Evolutionary conservation across 2,888 invertebrate species (phyloP), one percentile per base, ranked within the genome.

Genomic region (Esperia sulphurella): DNA sequence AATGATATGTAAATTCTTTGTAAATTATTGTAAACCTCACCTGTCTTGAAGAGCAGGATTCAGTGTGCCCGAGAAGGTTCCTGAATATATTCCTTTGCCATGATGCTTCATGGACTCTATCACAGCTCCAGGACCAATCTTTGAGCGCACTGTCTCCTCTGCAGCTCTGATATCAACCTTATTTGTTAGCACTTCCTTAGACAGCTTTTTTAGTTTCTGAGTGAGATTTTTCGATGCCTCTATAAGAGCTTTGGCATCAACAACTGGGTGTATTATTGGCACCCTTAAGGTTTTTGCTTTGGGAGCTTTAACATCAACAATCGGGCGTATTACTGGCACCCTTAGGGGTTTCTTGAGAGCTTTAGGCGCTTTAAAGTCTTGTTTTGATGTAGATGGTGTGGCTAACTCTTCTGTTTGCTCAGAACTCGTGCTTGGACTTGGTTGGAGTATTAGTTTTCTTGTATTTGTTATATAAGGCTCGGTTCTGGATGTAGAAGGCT

Each of bases 31-130:
- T 40, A 41, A 14, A 33, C 39, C 56, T 73, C 58, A 90, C 74
- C 94, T 94, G 83, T 98, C 98, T 85, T 98, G 98, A 43, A 97
- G 91, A 41, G 97, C 96, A 46, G 97, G 98, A 82, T 97, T 98
- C 46, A 98, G 81, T 13, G 97, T 98, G 46, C 98, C 98, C 72
- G 97, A 97, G 83, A 98, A 98, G 53, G 98, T 98, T 57, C 98
- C 98, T 10, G 97, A 98, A 86, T 97, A 98, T 55, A 98, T 96
- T 64, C 97, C 98, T 80, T 96, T 96, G 58, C 97, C 96, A 68
- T 97, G 96, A 76, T 97, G 97, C 79, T 95, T 94, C 96, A 97
- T 96, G 66, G 95, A 95, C 75, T 96, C 96, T 74, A 96, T 96
- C 70, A 96, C 95, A 65, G 96, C 96, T 33, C 96, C 96, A 10